Evolutionary conservation across 1,140 invertebrate genomes (phyloP).

Genomic region (Hirudo medicinalis): DNA sequence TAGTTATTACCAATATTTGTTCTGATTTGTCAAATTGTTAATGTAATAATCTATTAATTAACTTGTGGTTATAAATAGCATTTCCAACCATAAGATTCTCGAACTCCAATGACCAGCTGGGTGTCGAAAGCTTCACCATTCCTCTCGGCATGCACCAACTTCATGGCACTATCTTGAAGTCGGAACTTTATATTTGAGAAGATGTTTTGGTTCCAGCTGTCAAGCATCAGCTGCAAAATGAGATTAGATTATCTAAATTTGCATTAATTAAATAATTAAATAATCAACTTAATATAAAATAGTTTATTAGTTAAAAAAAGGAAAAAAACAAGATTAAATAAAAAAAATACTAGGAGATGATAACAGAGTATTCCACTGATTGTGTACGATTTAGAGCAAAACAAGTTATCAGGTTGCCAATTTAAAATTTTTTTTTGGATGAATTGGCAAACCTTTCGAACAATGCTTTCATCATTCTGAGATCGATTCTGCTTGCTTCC

Average conservation of each 20-base stretch:
- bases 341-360: too few relatives aligned
- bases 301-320: too few relatives aligned
- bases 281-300: too few relatives aligned
- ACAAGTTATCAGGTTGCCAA: not conserved
- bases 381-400: not conserved
- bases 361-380: too few relatives aligned
- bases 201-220: slow-evolving; percentile 94
- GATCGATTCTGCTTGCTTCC: slow-evolving; percentile 54
- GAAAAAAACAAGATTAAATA: too few relatives aligned
- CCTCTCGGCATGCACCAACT: slow-evolving; percentile 82
- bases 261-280: too few relatives aligned
- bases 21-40: too few relatives aligned
- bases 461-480: slow-evolving; percentile 69
- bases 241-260: not conserved
- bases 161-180: slow-evolving; percentile 91
- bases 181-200: slow-evolving; percentile 83
- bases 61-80: slow-evolving; percentile 4
- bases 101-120: slow-evolving; percentile 85
- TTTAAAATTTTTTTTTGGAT: not conserved
- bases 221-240: slow-evolving; percentile 72
- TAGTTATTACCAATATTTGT: too few relatives aligned
- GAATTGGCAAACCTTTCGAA: slow-evolving; percentile 53
- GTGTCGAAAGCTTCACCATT: slow-evolving; percentile 96
- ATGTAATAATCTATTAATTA: too few relatives aligned
- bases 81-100: slow-evolving; percentile 74